These are phyloP conservation scores for Mirounga angustirostris DNA, from an alignment of 2,113 vertebrate species.

Conservation along the genomic window DNA sequence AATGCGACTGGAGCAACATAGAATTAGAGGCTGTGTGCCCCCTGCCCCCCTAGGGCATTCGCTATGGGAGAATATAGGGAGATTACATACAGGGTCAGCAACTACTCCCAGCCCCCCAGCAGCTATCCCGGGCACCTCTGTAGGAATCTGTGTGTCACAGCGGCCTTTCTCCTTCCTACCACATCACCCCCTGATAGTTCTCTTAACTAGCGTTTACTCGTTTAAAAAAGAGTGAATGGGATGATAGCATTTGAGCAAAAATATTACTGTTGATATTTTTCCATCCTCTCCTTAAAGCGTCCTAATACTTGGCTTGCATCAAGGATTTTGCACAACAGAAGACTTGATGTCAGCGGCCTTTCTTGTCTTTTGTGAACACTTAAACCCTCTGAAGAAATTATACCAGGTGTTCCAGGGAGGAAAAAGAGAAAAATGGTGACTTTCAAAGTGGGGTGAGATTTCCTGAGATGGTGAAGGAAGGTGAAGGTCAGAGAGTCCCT, in stretches of 20 bases:
- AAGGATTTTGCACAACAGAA: slow-evolving; percentile 4
- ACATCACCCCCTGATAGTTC: background rate
- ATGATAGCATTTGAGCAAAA: slow-evolving; percentile 19
- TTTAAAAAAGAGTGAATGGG: slow-evolving; percentile 42
- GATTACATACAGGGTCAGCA: background rate
- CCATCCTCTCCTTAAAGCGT: slow-evolving; percentile 37
- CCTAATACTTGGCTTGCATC: background rate
- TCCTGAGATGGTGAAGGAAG: background rate
- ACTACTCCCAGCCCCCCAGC: too few relatives aligned
- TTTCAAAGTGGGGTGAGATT: slow-evolving; percentile 22
- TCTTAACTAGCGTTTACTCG: background rate
- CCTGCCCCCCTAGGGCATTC: background rate
- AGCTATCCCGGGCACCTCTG: background rate
- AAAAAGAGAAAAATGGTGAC: background rate
- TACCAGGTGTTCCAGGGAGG: background rate
- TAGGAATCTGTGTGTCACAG: background rate
- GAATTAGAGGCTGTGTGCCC: background rate
- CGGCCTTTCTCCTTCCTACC: background rate
- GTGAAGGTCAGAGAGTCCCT: background rate
- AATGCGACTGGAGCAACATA: too few relatives aligned
- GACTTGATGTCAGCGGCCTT: background rate
- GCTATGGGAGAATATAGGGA: background rate
- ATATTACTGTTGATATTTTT: slow-evolving; percentile 38
- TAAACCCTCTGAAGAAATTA: slow-evolving; percentile 46
- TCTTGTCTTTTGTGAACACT: background rate